These are phyloP conservation scores for Microtus pennsylvanicus DNA, from an alignment of 2,113 vertebrate species.

Conservation along the genomic window DNA sequence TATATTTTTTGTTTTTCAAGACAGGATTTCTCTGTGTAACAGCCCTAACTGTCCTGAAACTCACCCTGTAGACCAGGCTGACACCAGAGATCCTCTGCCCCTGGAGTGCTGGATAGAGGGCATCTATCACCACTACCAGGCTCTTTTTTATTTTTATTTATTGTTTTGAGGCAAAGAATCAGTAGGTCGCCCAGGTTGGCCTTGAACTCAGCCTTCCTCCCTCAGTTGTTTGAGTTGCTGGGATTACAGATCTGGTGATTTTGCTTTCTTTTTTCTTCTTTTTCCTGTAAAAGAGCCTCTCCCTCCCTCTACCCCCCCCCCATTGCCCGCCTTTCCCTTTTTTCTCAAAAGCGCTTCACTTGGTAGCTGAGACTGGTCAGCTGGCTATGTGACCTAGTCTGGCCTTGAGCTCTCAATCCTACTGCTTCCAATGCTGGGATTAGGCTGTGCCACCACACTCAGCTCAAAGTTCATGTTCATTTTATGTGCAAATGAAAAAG, in stretches of 20 bases:
- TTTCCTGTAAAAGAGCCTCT: background rate
- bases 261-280: too few relatives aligned
- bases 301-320: rapidly evolving
- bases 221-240: background rate
- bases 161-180: background rate
- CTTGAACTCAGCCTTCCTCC: background rate
- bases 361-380: background rate
- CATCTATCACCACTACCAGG: too few relatives aligned
- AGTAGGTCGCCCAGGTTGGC: background rate
- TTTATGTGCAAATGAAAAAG: background rate
- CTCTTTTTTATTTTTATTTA: background rate
- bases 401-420: too few relatives aligned
- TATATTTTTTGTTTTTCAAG: background rate
- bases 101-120: too few relatives aligned
- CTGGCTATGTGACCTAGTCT: too few relatives aligned
- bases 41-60: too few relatives aligned
- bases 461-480: background rate
- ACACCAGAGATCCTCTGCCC: too few relatives aligned
- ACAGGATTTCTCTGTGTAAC: too few relatives aligned
- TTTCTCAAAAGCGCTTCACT: background rate
- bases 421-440: background rate
- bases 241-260: background rate
- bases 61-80: too few relatives aligned
- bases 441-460: too few relatives aligned
- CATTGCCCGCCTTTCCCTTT: background rate